These are phyloP conservation scores for Perccottus glenii DNA, from an alignment of 2,113 vertebrate genomes.

Conservation along the genomic window DNA sequence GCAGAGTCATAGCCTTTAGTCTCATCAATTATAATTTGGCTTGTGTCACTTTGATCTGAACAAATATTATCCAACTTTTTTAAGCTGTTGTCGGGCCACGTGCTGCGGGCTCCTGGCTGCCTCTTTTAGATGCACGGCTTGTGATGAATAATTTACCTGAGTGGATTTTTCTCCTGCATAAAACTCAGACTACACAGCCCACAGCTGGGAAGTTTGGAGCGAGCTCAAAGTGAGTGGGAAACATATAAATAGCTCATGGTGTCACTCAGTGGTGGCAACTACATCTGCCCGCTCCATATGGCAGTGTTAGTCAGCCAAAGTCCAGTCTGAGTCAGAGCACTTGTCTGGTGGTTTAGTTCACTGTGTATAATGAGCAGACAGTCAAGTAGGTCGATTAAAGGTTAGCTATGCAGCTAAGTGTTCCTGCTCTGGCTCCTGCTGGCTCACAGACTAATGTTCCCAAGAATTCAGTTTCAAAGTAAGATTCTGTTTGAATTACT, in stretches of 20 bases:
- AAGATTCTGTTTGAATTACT: no score
- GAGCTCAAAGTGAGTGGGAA: constrained; percentile 14
- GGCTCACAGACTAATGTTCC: neutral
- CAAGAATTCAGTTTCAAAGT: no score
- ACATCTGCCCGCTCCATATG: constrained; percentile 51
- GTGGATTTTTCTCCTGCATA: constrained; percentile 34
- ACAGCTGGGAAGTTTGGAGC: constrained; percentile 22
- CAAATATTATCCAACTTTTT: constrained; percentile 62
- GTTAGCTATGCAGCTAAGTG: neutral
- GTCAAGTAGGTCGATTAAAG: neutral
- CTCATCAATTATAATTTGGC: constrained; percentile 65
- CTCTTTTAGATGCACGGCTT: constrained; percentile 32
- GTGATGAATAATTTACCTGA: constrained; percentile 59
- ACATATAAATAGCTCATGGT: constrained; percentile 45
- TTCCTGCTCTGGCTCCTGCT: neutral
- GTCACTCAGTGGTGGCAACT: constrained; percentile 34
- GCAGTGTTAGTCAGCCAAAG: constrained; percentile 5
- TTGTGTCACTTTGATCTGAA: constrained; percentile 65
- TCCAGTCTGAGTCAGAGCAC: constrained; percentile 20
- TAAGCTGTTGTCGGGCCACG: constrained; percentile 39
- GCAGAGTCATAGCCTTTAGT: constrained; percentile 57
- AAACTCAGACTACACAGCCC: constrained; percentile 28
- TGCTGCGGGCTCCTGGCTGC: constrained; percentile 43
- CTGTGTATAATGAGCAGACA: neutral
- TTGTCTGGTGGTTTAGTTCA: constrained; percentile 6